Base-by-base conservation (phyloP, 2,888 invertebrate species). In the Copidosoma aretas region DNA sequence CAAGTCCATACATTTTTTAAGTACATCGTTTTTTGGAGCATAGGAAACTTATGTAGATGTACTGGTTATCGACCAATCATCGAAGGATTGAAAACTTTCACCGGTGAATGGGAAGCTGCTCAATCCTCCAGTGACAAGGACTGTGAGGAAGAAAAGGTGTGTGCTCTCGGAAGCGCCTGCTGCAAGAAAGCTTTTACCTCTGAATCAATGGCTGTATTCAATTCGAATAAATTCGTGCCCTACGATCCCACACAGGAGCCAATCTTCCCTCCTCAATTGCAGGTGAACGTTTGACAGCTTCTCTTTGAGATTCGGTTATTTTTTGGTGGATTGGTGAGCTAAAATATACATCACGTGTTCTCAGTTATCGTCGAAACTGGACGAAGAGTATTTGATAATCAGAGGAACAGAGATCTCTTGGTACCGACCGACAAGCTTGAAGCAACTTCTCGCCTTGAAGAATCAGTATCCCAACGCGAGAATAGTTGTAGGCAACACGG, bases 61-160 rank as follows among this genome's bases (percentile, higher is more conserved):
- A 97, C 96, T 0, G 97, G 96, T 0, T 97, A 97, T 79, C 87
- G 96, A 74, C 93, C 96, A 0, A 97, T 97, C 65, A 88, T 96
- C 52, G 95, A 96, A 83, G 95, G 94, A 0, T 94, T 91, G 78
- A 91, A 90, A 84, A 91, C 93, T 0, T 93, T 95, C 75, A 90
- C 89, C 0, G 90, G 91, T 81, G 91, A 90, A 74, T 91, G 89
- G 89, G 88, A 89, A 81, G 79, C 77, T 71, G 75, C 82, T 56
- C 72, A 52, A 24, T 67, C 75, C 21, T 71, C 41, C n/a, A 67
- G 25, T 75, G 80, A 68, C 72, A 78, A 81, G 24, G 64, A 78
- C 52, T 25, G 32, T 0, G 61, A 41, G 10, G 21, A 66, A 71
- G 57, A 58, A 56, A 73, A 73, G 70, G 73, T 84, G 70, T 89